Percentiles rank a stretch among this genome's conserved stretches.
Evolutionary conservation across 2,797 vertebrate species (phyloP).

Genomic region (Mionectes olivaceus): DNA sequence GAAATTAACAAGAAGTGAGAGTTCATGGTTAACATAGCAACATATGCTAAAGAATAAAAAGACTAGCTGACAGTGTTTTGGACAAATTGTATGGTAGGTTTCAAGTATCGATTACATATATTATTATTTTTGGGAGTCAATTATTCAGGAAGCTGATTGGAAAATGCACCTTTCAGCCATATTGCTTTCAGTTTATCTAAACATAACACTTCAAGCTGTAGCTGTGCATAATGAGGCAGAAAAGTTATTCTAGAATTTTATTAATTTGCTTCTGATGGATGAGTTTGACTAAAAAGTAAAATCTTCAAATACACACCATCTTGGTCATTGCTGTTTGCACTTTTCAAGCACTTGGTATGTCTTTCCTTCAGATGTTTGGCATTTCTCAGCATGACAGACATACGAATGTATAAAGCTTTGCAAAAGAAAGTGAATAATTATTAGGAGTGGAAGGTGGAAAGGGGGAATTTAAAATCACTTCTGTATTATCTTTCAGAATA

Average conservation of each 20-base stretch:
- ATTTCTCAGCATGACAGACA: background rate
- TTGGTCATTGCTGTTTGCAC: background rate
- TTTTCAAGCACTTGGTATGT: background rate
- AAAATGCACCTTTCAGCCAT: slow-evolving; percentile 61
- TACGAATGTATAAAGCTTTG: background rate
- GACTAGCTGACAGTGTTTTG: background rate
- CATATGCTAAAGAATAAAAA: slow-evolving; percentile 54
- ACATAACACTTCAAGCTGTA: slow-evolving; percentile 17
- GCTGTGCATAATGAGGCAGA: background rate
- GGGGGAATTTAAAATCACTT: background rate
- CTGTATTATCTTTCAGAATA: background rate
- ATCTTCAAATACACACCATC: background rate
- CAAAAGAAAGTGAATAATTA: background rate
- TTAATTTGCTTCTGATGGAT: slow-evolving; percentile 47
- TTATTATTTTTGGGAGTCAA: slow-evolving; percentile 29
- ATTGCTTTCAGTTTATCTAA: slow-evolving; percentile 65
- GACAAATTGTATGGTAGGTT: slow-evolving; percentile 39
- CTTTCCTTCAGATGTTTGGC: background rate
- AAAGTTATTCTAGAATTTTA: slow-evolving; percentile 30
- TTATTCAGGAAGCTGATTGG: slow-evolving; percentile 62
- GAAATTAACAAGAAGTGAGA: slow-evolving; percentile 10
- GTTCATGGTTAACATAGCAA: slow-evolving; percentile 10
- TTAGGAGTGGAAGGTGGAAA: background rate
- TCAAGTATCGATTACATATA: slow-evolving; percentile 54
- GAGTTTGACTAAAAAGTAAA: slow-evolving; percentile 22